Evolutionary conservation across 2,888 invertebrate genomes (phyloP), one percentile per base, ranked within the genome.

Genomic region (Fragum sueziense): DNA sequence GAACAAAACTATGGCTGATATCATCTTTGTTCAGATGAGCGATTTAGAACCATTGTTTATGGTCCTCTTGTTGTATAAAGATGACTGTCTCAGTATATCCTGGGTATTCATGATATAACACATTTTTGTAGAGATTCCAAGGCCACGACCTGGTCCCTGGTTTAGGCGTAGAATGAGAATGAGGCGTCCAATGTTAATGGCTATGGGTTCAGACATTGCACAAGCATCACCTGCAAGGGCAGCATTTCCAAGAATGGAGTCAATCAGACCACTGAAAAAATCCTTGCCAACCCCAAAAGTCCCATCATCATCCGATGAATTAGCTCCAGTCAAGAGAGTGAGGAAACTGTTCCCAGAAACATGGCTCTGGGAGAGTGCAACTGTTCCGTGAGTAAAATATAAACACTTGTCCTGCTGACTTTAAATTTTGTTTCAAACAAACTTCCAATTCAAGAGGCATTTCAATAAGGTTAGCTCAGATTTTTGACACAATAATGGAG

Each of bases 341-440:
- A 27, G 72, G n/a, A 61, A 62, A 33, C 59, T 71, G 34, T 96
- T 96, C 93, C 95, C 95, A 68, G 96, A 96, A 94, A 96, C 96
- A 73, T 96, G 96, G 96, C 94, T 96, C 87, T 96, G 95, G 95
- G 94, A 95, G 88, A 94, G 94, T 91, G 93, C 94, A 86, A 94
- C 95, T 80, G 94, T 95, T 22, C 72, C 72, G 72, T 71, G 61
- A 41, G 71, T 61, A 2, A 33, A 59, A 11, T n/a, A n/a, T n/a
- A n/a, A n/a, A n/a, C n/a, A n/a, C n/a, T n/a, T n/a, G n/a, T n/a
- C n/a, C n/a, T n/a, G n/a, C n/a, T n/a, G n/a, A n/a, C n/a, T n/a
- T n/a, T n/a, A n/a, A n/a, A n/a, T n/a, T n/a, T n/a, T n/a, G n/a
- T n/a, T n/a, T n/a, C n/a, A n/a, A n/a, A n/a, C n/a, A n/a, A n/a